Evolutionary conservation across 2,797 vertebrate species (phyloP).

Genomic region (Crotalus adamanteus): DNA sequence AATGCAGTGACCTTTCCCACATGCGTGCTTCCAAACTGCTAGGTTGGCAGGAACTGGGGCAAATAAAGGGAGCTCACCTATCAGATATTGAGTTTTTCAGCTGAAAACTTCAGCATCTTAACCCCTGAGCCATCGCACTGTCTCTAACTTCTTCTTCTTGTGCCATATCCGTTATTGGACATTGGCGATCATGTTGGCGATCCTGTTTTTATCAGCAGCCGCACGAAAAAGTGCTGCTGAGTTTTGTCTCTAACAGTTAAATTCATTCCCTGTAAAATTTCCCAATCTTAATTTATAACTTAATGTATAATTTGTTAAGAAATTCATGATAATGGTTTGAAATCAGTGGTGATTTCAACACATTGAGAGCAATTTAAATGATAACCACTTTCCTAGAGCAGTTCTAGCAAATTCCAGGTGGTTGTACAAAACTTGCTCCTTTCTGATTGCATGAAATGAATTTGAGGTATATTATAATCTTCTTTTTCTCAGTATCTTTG

Average conservation of each 20-base stretch:
- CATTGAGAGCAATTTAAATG: conserved; percentile 60
- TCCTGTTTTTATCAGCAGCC: too few relatives aligned
- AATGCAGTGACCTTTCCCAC: not conserved
- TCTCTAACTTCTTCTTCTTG: not conserved
- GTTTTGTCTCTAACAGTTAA: conserved; percentile 50
- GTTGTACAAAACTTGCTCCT: conserved; percentile 50
- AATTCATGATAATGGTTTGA: conserved; percentile 60
- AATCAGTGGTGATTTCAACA: conserved; percentile 60
- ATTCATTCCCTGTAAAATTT: conserved; percentile 64
- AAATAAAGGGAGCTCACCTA: not conserved
- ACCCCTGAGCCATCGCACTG: not conserved
- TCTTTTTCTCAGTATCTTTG: conserved; percentile 5
- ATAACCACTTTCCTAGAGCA: conserved; percentile 48
- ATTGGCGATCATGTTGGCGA: too few relatives aligned
- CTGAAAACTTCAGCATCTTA: not conserved
- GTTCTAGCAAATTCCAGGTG: conserved; percentile 48
- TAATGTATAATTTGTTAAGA: conserved; percentile 59
- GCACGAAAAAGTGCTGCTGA: too few relatives aligned
- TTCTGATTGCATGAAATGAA: conserved; percentile 36
- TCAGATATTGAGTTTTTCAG: not conserved
- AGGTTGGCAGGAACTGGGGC: not conserved
- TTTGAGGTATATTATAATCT: conserved; percentile 36
- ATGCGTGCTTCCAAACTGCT: not conserved
- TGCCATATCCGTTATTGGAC: too few relatives aligned
- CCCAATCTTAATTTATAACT: conserved; percentile 63